Base-by-base conservation (phyloP, 2,797 vertebrate species). In the Potorous gilbertii region DNA sequence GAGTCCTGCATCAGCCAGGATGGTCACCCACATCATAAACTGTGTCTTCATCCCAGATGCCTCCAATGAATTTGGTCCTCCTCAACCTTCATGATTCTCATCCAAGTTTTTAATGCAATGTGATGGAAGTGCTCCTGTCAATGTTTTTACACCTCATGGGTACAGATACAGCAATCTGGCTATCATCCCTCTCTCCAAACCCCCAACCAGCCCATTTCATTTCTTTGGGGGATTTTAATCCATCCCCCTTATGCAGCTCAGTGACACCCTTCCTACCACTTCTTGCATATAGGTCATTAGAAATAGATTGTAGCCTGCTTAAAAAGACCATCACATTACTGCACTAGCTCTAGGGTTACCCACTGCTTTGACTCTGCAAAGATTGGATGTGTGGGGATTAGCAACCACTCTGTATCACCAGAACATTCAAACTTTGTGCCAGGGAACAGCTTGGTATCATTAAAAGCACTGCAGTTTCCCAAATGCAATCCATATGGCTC, bases 401-500 rank as follows among this genome's bases (percentile, higher is more conserved):
- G 74, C 21, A 87, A 46, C 40, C 40, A 46, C 74, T 27, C 3
- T 4, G 24, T 18, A 46, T 50, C 40, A 87, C 74, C 40, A 87
- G 40, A 46, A 87, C 3, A 46, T 9, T 87, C 21, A 27, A 87
- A 87, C 21, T 81, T 87, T 87, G 40, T 87, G 74, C 74, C 74
- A 87, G 21, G 74, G 74, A 87, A 87, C 74, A 87, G 74, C 74
- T 87, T 87, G 74, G 8, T 87, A 87, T 87, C 74, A 87, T 87
- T 87, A 87, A 87, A 87, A 87, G 24, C 74, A 87, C 74, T 87
- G 74, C 74, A 87, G 74, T 87, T 87, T 50, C 40, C 74, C 74
- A 87, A 87, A 87, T 87, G 74, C 9, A 87, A 87, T 87, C 74
- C 66, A 81, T 87, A 87, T 87, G 74, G 40, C 74, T 87, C 74